Percentiles rank a stretch among this genome's conserved stretches.
Evolutionary conservation across 1,140 invertebrate species (phyloP).

Genomic region (Trichogramma pretiosum): DNA sequence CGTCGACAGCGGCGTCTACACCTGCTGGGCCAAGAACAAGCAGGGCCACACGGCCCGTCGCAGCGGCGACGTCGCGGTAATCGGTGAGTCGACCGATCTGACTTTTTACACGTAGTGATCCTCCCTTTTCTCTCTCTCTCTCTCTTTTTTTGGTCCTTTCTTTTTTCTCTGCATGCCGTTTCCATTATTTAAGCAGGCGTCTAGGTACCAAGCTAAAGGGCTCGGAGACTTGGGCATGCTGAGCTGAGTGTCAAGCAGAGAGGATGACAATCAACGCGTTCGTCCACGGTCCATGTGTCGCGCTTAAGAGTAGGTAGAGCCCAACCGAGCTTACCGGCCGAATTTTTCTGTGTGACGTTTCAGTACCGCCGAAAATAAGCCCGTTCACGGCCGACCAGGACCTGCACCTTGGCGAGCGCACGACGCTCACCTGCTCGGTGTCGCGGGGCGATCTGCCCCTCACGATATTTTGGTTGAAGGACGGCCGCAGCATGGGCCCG

Average conservation of each 20-base stretch:
- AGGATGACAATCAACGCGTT: too few species aligned
- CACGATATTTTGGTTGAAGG: constrained; percentile 69
- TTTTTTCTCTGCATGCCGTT: too few species aligned
- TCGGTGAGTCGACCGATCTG: constrained; percentile 56
- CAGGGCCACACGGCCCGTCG: constrained; percentile 63
- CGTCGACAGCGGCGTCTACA: constrained; percentile 68
- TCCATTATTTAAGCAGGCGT: too few species aligned
- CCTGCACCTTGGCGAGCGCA: constrained; percentile 67
- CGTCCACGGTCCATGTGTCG: too few species aligned
- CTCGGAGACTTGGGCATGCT: too few species aligned
- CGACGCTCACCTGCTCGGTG: constrained; percentile 67
- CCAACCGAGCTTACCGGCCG: too few species aligned
- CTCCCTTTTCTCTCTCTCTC: neutral
- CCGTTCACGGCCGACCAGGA: constrained; percentile 63
- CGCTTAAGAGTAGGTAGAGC: too few species aligned
- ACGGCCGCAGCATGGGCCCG: constrained; percentile 56
- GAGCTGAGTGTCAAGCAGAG: too few species aligned
- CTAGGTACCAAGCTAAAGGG: too few species aligned
- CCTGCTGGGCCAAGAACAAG: constrained; percentile 65
- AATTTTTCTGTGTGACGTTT: constrained; percentile 43
- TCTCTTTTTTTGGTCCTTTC: neutral
- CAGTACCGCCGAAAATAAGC: constrained; percentile 75
- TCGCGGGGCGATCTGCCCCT: constrained; percentile 70
- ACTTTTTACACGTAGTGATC: too few species aligned
- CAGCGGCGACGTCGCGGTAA: constrained; percentile 64